Evolutionary conservation across 2,797 vertebrate species (phyloP).

Genomic region (Aldrovandia affinis): DNA sequence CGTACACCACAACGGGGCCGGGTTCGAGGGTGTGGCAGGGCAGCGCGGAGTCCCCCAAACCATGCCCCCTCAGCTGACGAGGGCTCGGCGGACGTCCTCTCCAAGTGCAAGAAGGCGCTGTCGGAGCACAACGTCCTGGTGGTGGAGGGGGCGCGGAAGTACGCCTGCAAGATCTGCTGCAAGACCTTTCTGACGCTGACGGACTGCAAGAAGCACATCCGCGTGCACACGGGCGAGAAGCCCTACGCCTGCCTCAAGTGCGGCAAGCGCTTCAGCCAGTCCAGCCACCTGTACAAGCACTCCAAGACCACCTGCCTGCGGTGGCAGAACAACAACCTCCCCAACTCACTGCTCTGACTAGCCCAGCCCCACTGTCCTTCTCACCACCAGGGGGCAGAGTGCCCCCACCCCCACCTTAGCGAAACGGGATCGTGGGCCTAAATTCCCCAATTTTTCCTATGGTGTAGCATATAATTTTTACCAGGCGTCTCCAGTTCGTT

Average conservation of each 20-base stretch:
- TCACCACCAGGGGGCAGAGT: conserved; percentile 28
- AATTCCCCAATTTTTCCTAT: not conserved
- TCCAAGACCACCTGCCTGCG: conserved; percentile 97
- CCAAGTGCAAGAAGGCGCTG: conserved; percentile 97
- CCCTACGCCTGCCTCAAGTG: conserved; percentile 98
- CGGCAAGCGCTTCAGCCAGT: conserved; percentile 96
- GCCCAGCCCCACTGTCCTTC: not conserved
- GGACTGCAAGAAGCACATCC: conserved; percentile 99
- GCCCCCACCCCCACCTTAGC: not conserved
- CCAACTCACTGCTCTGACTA: conserved; percentile 82
- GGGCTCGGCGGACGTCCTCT: conserved; percentile 93
- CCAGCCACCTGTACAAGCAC: conserved; percentile 97
- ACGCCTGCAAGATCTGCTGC: conserved; percentile 98
- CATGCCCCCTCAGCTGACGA: conserved; percentile 85
- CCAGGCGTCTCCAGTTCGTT: not conserved
- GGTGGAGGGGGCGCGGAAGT: conserved; percentile 95
- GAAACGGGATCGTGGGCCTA: not conserved
- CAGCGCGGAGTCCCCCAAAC: conserved; percentile 39
- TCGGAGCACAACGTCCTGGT: conserved; percentile 98
- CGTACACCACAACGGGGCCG: conserved; percentile 47
- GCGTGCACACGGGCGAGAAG: conserved; percentile 96
- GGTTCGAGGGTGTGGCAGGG: conserved; percentile 52
- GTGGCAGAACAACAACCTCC: conserved; percentile 93
- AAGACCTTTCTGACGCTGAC: conserved; percentile 97
- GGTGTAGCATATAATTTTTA: not conserved